phyloP scores from a whole-genome alignment of 1,140 invertebrate species.

The Phocides pigmalion region DNA sequence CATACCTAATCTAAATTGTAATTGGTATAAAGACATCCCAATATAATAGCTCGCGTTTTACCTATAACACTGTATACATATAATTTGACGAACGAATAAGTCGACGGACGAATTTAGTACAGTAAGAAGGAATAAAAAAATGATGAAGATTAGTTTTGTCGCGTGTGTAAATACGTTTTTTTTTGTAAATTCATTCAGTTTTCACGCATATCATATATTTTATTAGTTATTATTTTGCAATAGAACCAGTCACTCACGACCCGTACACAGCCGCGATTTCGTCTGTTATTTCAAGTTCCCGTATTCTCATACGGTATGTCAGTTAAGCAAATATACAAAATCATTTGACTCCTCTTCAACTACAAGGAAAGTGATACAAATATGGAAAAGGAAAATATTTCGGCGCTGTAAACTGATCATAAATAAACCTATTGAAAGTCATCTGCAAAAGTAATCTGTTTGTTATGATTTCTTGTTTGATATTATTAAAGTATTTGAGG shows the following conservation, averaged over 20 bases:
- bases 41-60: too few species aligned
- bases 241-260: constrained; percentile 41
- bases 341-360: constrained; percentile 34
- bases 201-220: too few species aligned
- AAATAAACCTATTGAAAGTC: background rate
- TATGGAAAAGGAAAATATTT: constrained; percentile 5
- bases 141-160: too few species aligned
- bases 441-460: background rate
- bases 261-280: constrained; percentile 65
- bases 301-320: constrained; percentile 59
- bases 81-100: too few species aligned
- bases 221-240: background rate
- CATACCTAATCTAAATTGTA: too few species aligned
- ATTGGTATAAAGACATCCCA: too few species aligned
- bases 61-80: too few species aligned
- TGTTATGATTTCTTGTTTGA: background rate
- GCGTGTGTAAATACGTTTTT: too few species aligned
- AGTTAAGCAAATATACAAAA: constrained; percentile 61
- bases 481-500: too few species aligned
- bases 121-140: too few species aligned
- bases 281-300: constrained; percentile 74
- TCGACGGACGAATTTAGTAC: too few species aligned
- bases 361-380: constrained; percentile 8
- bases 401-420: constrained; percentile 2
- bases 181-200: too few species aligned